Evolutionary conservation across 2,888 invertebrate genomes (phyloP).

Genomic region (Drosophila leonis): DNA sequence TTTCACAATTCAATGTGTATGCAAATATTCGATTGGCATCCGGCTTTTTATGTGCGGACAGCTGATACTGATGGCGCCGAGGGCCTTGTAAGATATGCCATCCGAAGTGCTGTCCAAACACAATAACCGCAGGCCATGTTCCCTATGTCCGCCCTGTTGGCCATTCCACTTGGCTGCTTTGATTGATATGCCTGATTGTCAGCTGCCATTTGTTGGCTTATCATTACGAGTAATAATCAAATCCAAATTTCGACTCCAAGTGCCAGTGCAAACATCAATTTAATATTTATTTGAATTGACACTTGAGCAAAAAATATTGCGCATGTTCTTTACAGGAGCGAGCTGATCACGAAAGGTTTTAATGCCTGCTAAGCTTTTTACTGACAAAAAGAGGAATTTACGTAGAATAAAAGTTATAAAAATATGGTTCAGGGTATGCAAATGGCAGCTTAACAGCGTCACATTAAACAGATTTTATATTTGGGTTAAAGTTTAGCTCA

Average conservation of each 20-base stretch:
- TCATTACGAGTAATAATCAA: slow-evolving; percentile 56
- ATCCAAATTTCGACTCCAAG: slow-evolving; percentile 15
- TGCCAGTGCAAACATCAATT: slow-evolving; percentile 30
- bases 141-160: neutral
- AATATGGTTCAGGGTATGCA: neutral
- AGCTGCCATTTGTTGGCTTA: slow-evolving; percentile 62
- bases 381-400: too few species aligned
- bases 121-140: slow-evolving; percentile 34
- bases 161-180: slow-evolving; percentile 40
- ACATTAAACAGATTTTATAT: neutral
- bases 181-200: slow-evolving; percentile 65
- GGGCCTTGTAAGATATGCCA: slow-evolving; percentile 39
- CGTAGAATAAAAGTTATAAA: neutral
- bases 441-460: neutral
- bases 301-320: slow-evolving; percentile 17
- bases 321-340: neutral
- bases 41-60: slow-evolving; percentile 54
- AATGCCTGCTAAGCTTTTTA: neutral
- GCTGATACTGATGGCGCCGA: slow-evolving; percentile 54
- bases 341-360: neutral
- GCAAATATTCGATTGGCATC: slow-evolving; percentile 64
- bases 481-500: too few species aligned
- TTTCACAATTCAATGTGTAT: slow-evolving; percentile 72
- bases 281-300: slow-evolving; percentile 15
- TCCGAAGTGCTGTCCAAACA: slow-evolving; percentile 59